phyloP scores from a whole-genome alignment of 2,888 invertebrate species.

The Eumacrocentrus americanus region DNA sequence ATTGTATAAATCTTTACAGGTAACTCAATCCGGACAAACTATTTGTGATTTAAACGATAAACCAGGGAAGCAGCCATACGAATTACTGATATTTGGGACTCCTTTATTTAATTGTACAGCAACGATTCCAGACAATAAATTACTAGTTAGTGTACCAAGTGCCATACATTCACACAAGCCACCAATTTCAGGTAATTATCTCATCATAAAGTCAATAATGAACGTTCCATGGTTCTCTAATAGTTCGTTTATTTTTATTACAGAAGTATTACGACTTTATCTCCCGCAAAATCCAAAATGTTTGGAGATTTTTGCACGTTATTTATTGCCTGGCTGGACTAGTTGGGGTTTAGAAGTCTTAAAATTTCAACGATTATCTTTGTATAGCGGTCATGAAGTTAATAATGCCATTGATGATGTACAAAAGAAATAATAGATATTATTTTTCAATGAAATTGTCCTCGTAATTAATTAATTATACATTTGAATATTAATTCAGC shows the following conservation, averaged over 20 bases:
- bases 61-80: constrained; percentile 86
- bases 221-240: neutral
- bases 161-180: constrained; percentile 96
- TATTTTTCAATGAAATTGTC: neutral
- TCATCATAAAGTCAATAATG: neutral
- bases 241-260: constrained; percentile 39
- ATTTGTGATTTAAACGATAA: constrained; percentile 72
- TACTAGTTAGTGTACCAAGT: constrained; percentile 86
- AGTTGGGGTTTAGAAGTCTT: constrained; percentile 88
- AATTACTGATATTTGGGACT: constrained; percentile 74
- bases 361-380: constrained; percentile 73
- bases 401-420: constrained; percentile 2
- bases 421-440: constrained; percentile 10
- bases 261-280: constrained; percentile 71
- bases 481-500: too few relatives aligned
- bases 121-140: constrained; percentile 63
- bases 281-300: constrained; percentile 68
- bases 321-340: constrained; percentile 82
- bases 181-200: constrained; percentile 72
- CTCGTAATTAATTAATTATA: too few relatives aligned
- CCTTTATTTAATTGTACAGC: constrained; percentile 52
- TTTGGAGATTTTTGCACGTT: constrained; percentile 91
- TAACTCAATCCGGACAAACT: constrained; percentile 72
- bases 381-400: constrained; percentile 42
- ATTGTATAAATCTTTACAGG: constrained; percentile 54